Percentiles rank a stretch among this genome's conserved stretches.
phyloP scores from a whole-genome alignment of 2,797 vertebrate species.

The Cetoscarus ocellatus region DNA sequence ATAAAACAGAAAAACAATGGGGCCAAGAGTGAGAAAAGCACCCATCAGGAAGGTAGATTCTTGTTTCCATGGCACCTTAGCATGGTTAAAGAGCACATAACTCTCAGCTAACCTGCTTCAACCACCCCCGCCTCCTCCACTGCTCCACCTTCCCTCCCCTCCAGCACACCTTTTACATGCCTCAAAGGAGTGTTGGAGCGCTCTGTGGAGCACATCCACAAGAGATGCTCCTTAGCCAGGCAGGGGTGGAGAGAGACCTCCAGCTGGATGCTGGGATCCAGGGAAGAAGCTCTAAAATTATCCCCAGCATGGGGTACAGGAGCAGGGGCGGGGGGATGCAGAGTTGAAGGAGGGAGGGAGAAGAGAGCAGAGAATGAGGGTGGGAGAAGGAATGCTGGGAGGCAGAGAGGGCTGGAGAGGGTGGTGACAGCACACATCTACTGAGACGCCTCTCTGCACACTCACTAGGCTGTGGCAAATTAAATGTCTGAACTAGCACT shows the following conservation, averaged over 20 bases:
- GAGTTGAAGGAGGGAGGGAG: conserved; percentile 24
- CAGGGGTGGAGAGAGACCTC: conserved; percentile 71
- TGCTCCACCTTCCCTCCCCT: conserved; percentile 40
- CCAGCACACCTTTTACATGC: conserved; percentile 66
- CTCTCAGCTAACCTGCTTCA: conserved; percentile 46
- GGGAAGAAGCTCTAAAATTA: conserved; percentile 78
- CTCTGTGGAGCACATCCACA: conserved; percentile 66
- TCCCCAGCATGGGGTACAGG: conserved; percentile 70
- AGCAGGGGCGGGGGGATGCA: conserved; percentile 27
- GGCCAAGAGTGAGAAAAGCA: conserved; percentile 50
- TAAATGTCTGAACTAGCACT: conserved; percentile 78
- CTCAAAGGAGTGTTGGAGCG: conserved; percentile 63
- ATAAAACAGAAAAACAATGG: conserved; percentile 48
- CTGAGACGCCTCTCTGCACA: conserved; percentile 73
- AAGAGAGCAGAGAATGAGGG: conserved; percentile 41
- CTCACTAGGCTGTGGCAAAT: conserved; percentile 80
- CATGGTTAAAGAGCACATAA: conserved; percentile 65
- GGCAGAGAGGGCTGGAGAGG: conserved; percentile 49
- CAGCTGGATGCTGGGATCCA: conserved; percentile 74
- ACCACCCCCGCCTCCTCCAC: conserved; percentile 10
- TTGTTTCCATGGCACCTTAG: conserved; percentile 77
- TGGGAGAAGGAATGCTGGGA: conserved; percentile 58
- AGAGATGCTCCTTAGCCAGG: conserved; percentile 62
- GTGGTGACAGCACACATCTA: conserved; percentile 75
- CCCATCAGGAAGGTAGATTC: conserved; percentile 56